Evolutionary conservation across 1,140 invertebrate species (phyloP).

Genomic region (Panonychus citri): DNA sequence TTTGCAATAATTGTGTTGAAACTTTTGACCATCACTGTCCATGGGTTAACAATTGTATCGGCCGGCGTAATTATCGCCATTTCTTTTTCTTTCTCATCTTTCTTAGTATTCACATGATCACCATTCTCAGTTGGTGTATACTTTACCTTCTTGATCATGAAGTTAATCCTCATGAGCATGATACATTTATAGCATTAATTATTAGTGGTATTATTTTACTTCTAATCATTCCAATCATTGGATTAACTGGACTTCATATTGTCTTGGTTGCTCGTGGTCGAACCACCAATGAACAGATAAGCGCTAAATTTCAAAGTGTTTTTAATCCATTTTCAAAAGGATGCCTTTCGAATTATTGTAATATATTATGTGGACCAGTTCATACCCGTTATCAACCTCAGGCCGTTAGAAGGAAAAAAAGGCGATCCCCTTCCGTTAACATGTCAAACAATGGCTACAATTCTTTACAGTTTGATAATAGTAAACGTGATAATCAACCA

Average conservation of each 20-base stretch:
- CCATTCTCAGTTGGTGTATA: slow-evolving; percentile 77
- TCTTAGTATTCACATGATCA: slow-evolving; percentile 85
- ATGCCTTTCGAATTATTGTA: slow-evolving; percentile 79
- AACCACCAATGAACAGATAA: slow-evolving; percentile 97
- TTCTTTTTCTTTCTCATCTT: slow-evolving; percentile 96
- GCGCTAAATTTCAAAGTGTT: slow-evolving; percentile 88
- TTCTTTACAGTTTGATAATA: slow-evolving; percentile 14
- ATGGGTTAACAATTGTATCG: slow-evolving; percentile 99
- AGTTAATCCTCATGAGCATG: slow-evolving; percentile 57
- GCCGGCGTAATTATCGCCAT: slow-evolving; percentile 88
- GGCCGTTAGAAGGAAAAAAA: neutral
- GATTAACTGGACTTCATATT: slow-evolving; percentile 90
- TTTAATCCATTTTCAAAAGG: slow-evolving; percentile 89
- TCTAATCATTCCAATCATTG: slow-evolving; percentile 85
- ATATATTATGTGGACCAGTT: slow-evolving; percentile 79
- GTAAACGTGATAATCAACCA: slow-evolving; percentile 39
- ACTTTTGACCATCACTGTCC: slow-evolving; percentile 99
- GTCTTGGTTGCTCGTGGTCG: slow-evolving; percentile 85
- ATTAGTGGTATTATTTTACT: slow-evolving; percentile 73
- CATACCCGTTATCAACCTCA: slow-evolving; percentile 58
- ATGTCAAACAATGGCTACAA: neutral
- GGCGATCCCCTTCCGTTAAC: neutral
- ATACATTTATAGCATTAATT: slow-evolving; percentile 23
- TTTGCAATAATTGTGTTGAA: slow-evolving; percentile 97
- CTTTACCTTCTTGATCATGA: slow-evolving; percentile 65